A percentile compares a stretch with the other conserved stretches of the same genome.
Conservation (phyloP, 1,140 invertebrate genomes). For the Macrobrachium nipponense region DNA sequence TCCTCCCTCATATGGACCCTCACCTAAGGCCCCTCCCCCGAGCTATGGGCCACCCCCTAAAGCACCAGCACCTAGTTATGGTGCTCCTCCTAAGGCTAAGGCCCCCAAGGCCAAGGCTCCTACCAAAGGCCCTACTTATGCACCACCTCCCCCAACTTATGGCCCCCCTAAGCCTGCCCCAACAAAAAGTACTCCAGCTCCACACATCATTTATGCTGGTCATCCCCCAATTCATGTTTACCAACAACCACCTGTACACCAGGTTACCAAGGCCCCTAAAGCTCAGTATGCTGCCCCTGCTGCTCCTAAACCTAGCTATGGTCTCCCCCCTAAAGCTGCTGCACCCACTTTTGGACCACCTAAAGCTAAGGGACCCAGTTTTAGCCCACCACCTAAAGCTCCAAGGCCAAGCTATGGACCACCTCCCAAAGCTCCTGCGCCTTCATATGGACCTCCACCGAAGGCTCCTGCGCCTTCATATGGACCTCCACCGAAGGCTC, state of each 20-base stretch:
- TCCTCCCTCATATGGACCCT: constrained; percentile 50
- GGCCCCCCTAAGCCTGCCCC: constrained; percentile 56
- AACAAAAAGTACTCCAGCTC: constrained; percentile 59
- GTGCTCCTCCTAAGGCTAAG: constrained; percentile 48
- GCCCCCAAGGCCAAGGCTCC: constrained; percentile 26
- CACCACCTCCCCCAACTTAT: constrained; percentile 56
- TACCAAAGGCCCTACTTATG: constrained; percentile 45
- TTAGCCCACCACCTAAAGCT: constrained; percentile 51
- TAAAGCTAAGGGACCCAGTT: constrained; percentile 21
- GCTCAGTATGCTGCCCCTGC: constrained; percentile 41
- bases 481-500: constrained; percentile 31
- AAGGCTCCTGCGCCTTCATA: constrained; percentile 12
- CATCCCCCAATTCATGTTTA: constrained; percentile 70
- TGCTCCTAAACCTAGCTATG: constrained; percentile 47
- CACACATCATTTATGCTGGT: constrained; percentile 69
- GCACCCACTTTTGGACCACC: constrained; percentile 24
- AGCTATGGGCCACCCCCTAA: constrained; percentile 51
- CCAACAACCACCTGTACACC: constrained; percentile 66
- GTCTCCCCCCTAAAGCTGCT: constrained; percentile 52
- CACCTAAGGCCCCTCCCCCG: constrained; percentile 53
- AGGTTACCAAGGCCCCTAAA: constrained; percentile 60
- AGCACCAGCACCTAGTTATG: constrained; percentile 46
- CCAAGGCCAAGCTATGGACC: background rate
- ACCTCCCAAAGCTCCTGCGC: constrained; percentile 8
- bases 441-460: background rate